Percentiles rank a stretch among this genome's conserved stretches.
phyloP scores from a whole-genome alignment of 2,888 invertebrate genomes.

The Yponomeuta evonymella region DNA sequence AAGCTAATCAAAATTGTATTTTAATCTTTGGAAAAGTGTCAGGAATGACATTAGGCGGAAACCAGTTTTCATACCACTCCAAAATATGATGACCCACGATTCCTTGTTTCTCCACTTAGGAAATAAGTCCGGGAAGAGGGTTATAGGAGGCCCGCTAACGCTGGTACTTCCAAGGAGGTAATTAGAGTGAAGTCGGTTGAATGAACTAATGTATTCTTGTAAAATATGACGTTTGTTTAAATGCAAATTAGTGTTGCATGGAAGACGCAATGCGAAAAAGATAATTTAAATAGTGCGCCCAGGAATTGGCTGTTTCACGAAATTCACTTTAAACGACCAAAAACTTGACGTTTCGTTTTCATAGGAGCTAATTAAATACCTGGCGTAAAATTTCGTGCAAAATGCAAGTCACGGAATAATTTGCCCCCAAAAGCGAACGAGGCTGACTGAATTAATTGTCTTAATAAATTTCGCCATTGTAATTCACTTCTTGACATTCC shows the following conservation, averaged over 20 bases:
- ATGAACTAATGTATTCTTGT: constrained; percentile 19
- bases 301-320: constrained; percentile 1
- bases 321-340: constrained; percentile 8
- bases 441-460: constrained; percentile 24
- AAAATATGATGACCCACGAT: neutral
- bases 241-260: constrained; percentile 19
- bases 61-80: neutral
- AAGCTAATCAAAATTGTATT: neutral
- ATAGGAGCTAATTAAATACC: constrained; percentile 57
- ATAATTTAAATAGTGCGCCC: constrained; percentile 15
- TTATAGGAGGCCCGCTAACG: neutral
- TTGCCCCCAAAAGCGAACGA: neutral
- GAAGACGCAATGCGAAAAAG: constrained; percentile 16
- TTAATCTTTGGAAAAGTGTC: neutral
- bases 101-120: neutral
- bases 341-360: constrained; percentile 34
- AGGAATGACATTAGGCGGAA: constrained; percentile 1
- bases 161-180: constrained; percentile 10
- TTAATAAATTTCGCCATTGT: constrained; percentile 11
- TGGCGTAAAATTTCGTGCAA: constrained; percentile 55
- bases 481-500: constrained; percentile 9
- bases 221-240: constrained; percentile 20
- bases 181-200: constrained; percentile 20
- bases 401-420: constrained; percentile 47
- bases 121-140: neutral